These are phyloP conservation scores for Plebejus argus DNA, from an alignment of 2,888 invertebrate species.

Conservation along the genomic window DNA sequence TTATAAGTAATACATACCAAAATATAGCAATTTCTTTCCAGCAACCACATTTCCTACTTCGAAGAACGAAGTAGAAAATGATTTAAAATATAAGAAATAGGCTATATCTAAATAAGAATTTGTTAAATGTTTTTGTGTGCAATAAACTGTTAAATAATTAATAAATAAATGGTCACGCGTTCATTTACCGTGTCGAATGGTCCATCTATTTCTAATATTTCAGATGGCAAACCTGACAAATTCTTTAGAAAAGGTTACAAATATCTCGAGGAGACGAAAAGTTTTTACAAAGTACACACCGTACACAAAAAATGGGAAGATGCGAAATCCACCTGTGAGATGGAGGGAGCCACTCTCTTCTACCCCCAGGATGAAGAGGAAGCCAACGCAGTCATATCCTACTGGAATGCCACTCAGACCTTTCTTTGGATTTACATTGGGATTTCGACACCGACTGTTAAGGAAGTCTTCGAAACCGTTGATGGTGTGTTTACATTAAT, in stretches of 20 bases:
- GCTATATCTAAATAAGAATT: no score
- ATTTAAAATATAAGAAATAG: no score
- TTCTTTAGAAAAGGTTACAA: conserved; percentile 64
- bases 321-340: conserved; percentile 54
- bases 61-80: no score
- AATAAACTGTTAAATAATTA: no score
- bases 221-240: conserved; percentile 56
- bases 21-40: no score
- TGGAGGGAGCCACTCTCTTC: conserved; percentile 60
- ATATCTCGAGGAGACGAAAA: conserved; percentile 51
- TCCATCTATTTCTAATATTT: conserved; percentile 35
- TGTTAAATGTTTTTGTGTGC: no score
- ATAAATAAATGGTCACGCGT: no score
- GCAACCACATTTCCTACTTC: no score
- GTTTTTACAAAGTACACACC: conserved; percentile 66
- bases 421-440: conserved; percentile 52
- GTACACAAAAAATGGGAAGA: conserved; percentile 54
- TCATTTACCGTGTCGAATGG: neutral
- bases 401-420: conserved; percentile 51
- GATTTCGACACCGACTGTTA: conserved; percentile 50
- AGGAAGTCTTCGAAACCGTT: conserved; percentile 59
- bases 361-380: conserved; percentile 59
- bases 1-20: no score
- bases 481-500: conserved; percentile 46
- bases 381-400: conserved; percentile 47